These are phyloP conservation scores for Natrix natrix DNA, from an alignment of 2,797 vertebrate genomes.

Conservation along the genomic window DNA sequence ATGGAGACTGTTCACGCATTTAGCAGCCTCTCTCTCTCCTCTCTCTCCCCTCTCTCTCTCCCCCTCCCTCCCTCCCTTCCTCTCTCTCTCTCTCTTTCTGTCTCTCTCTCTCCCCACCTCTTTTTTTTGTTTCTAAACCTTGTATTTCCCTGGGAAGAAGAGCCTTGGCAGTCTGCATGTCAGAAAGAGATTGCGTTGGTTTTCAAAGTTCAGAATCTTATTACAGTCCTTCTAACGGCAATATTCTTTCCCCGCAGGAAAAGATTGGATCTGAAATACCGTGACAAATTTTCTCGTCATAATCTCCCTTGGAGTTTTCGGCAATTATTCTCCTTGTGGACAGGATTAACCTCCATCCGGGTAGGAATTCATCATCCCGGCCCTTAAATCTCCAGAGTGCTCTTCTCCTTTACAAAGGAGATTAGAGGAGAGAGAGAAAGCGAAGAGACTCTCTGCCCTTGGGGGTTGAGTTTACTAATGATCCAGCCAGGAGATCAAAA, in stretches of 20 bases:
- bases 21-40: background rate
- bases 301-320: slow-evolving; percentile 1
- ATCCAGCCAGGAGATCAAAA: background rate
- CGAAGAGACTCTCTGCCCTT: background rate
- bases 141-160: background rate
- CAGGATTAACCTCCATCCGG: background rate
- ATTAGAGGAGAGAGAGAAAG: background rate
- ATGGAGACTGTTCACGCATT: background rate
- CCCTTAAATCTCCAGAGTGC: slow-evolving; percentile 2
- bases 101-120: too few species aligned
- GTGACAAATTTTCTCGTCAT: slow-evolving; percentile 1
- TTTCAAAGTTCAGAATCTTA: background rate
- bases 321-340: slow-evolving; percentile 1
- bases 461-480: background rate
- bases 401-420: background rate
- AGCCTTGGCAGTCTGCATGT: background rate
- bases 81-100: too few species aligned
- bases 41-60: fast-evolving
- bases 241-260: background rate
- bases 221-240: background rate
- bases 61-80: fast-evolving
- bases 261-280: background rate
- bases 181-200: background rate
- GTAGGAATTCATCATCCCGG: background rate
- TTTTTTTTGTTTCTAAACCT: background rate